Percentiles rank a stretch among this genome's conserved stretches.
Evolutionary conservation across 2,888 invertebrate species (phyloP).

Genomic region (Drosophila yooni): DNA sequence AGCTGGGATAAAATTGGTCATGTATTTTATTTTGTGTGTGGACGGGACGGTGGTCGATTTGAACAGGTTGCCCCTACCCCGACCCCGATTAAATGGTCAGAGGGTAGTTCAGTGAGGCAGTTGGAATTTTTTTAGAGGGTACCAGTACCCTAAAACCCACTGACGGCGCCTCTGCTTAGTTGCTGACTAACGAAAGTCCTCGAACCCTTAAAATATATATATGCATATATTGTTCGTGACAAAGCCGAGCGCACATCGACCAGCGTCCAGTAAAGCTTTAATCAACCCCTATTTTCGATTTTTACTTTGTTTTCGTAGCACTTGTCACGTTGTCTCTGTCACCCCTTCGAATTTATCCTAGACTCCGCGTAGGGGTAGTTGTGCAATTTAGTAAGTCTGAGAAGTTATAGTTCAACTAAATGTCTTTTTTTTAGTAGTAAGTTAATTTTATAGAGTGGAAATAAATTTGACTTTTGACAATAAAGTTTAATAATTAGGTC

Average conservation of each 20-base stretch:
- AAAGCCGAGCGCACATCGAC: conserved; percentile 44
- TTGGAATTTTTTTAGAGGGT: neutral
- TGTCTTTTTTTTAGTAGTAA: neutral
- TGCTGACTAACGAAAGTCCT: neutral
- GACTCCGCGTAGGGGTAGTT: neutral
- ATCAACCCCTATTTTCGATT: conserved; percentile 48
- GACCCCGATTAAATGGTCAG: neutral
- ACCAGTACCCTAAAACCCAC: neutral
- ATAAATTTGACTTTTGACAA: neutral
- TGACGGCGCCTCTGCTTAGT: neutral
- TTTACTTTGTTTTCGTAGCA: conserved; percentile 2
- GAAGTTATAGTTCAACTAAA: neutral
- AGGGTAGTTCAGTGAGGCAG: neutral
- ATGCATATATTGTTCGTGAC: neutral
- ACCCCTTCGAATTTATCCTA: neutral
- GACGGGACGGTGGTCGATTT: neutral
- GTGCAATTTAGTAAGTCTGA: too few species aligned
- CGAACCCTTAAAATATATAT: neutral
- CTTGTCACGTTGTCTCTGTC: conserved; percentile 6
- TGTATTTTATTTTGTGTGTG: neutral
- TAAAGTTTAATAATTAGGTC: neutral
- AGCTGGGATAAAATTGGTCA: neutral
- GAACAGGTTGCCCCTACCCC: neutral
- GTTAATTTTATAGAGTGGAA: neutral
- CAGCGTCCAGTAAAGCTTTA: conserved; percentile 32